Conservation (phyloP, 92 coral and sea anemone species). For the Parazoanthus darwini region DNA sequence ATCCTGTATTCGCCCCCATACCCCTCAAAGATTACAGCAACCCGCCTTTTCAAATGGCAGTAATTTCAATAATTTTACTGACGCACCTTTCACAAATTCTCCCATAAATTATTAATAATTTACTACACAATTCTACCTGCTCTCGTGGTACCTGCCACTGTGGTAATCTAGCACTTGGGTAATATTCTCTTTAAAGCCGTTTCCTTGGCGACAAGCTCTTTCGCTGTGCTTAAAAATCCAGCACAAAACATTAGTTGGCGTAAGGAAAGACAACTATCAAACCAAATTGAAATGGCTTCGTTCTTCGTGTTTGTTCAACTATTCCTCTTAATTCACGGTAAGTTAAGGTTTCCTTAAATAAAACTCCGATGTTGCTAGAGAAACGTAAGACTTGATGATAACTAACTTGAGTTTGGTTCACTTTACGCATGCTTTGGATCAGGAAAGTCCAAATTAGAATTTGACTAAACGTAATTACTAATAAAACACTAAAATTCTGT, state of each 20-base stretch:
- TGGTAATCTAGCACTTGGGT: background rate
- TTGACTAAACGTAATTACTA: background rate
- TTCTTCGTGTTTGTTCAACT: background rate
- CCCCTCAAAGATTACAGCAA: no score
- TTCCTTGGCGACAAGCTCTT: background rate
- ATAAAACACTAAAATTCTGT: background rate
- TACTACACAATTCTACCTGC: background rate
- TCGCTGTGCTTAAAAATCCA: background rate
- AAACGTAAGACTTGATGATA: no score
- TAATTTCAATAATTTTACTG: no score
- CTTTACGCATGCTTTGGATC: background rate
- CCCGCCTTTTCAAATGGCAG: no score
- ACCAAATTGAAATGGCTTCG: background rate
- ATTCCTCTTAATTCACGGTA: constrained; percentile 19
- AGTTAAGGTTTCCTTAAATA: background rate
- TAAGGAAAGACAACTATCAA: background rate
- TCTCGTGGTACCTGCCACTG: constrained; percentile 2
- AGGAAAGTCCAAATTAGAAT: background rate
- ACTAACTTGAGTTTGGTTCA: no score
- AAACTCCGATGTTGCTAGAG: no score
- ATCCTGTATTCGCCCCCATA: no score
- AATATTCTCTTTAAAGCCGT: background rate
- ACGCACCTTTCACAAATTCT: background rate
- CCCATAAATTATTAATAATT: background rate
- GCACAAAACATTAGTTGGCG: no score